These are phyloP conservation scores for Zapornia atra DNA, from an alignment of 2,113 vertebrate genomes.

Conservation along the genomic window DNA sequence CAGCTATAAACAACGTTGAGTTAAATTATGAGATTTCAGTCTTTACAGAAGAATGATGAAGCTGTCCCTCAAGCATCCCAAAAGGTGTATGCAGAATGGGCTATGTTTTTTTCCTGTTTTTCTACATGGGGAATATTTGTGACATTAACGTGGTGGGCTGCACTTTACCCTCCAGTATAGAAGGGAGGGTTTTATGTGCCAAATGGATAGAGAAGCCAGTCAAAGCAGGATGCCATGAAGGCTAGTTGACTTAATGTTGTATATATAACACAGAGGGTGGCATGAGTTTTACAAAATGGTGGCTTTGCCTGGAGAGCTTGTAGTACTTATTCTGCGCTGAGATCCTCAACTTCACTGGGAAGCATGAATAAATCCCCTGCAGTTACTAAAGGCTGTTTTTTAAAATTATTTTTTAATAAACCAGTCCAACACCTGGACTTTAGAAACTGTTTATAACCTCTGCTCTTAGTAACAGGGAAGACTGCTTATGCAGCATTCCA, in stretches of 20 bases:
- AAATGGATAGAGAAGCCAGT: background rate
- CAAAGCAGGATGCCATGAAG: background rate
- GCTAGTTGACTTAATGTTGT: background rate
- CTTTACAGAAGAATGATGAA: background rate
- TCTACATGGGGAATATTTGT: background rate
- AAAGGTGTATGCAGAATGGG: background rate
- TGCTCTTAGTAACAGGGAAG: background rate
- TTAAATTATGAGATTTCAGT: background rate
- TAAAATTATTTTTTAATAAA: background rate
- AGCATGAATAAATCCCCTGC: accelerated
- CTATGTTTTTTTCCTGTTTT: background rate
- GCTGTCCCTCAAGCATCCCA: background rate
- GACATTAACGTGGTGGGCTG: background rate
- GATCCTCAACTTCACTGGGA: background rate
- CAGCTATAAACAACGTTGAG: background rate
- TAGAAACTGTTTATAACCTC: background rate
- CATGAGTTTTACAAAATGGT: background rate
- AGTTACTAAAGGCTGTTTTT: background rate
- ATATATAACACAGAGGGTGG: background rate
- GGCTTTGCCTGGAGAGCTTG: background rate
- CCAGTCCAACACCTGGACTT: background rate
- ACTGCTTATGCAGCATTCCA: background rate
- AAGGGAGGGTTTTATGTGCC: accelerated
- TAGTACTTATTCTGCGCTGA: accelerated
- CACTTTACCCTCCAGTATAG: background rate